Base-by-base conservation (phyloP, 2,888 invertebrate genomes). In the Trissolcus japonicus region DNA sequence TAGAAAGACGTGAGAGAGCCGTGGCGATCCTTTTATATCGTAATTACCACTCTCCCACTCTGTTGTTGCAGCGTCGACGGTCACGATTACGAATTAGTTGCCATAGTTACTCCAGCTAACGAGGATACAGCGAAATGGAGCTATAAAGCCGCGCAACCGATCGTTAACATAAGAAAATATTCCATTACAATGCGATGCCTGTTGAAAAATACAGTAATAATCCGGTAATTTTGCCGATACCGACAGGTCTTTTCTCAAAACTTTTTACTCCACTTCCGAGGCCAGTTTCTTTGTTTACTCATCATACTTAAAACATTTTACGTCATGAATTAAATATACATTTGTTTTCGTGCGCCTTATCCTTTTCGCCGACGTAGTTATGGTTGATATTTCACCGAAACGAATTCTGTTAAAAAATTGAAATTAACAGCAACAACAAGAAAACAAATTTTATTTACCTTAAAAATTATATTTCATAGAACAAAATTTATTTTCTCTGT, bases 61-160 rank as follows among this genome's bases (percentile, higher is more conserved):
- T 53, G 76, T 65, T 73, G 68, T 69, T 65, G 72, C 73, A 63
- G 59, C 73, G 69, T 76, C 75, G 75, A 79, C 75, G 76, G 77
- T 73, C 79, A 76, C 79, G 77, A 80, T 80, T 79, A 80, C 81
- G 74, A 80, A 81, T 81, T 79, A 79, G 79, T 76, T 76, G 73
- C 79, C 79, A 80, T 80, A 78, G 78, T 76, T 71, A 71, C 73
- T 76, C 76, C 69, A 65, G 74, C 78, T 80, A 80, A 80, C 78
- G 78, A 80, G 76, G 78, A 78, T 75, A 68, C 78, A 72, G 76
- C 68, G 74, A 76, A 78, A 78, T 80, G 78, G 76, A 80, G 78
- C 79, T 67, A 79, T 80, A 80, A 80, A 80, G 75, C 73, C 73
- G 75, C 67, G 67, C 78, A 76, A 76, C 79, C 77, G 77, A 76